Base-by-base conservation (phyloP, 2,888 invertebrate genomes). In the Zhuqinia jingwanae region DNA sequence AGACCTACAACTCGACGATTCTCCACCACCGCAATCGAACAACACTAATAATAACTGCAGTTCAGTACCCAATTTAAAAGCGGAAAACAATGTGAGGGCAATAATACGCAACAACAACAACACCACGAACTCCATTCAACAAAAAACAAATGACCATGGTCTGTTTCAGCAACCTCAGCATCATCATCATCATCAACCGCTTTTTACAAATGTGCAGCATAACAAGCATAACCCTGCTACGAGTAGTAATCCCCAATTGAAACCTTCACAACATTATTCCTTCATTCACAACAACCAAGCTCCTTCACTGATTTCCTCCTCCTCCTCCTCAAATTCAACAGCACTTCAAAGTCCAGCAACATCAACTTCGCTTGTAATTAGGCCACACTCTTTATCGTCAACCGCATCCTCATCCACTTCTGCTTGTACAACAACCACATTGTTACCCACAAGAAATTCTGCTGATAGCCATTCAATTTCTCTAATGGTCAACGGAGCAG, bases 401-500 rank as follows among this genome's bases (percentile, higher is more conserved):
- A 56, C 77, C 88, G 75, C 85, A 80, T 75, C 50, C 50, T 60
- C 78, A 50, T 22, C 25, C 25, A 42, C 76, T 11, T 42, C 30
- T 27, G n/a, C 20, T 27, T 2, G 47, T n/a, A 11, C 25, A 63
- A 36, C 36, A 13, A 27, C 15, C 36, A 36, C 76, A 77, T 17
- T 45, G 36, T n/a, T 47, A 53, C 77, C 22, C 36, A 17, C 70
- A 56, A 27, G 50, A 15, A 53, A 42, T n/a, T 42, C 47, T 78
- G 36, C n/a, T n/a, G 70, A 80, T 50, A 73, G 22, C 42, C 36
- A 78, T 78, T 83, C 87, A 87, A 63, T 68, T 77, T 76, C 84
- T 25, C 78, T 85, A 78, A 85, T 85, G 85, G 85, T 85, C 85
- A 85, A 85, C 85, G 85, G 85, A 75, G 56, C 79, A 63, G 75